These are phyloP conservation scores for Antheraea pernyi DNA, from an alignment of 1,140 invertebrate genomes.

Conservation along the genomic window DNA sequence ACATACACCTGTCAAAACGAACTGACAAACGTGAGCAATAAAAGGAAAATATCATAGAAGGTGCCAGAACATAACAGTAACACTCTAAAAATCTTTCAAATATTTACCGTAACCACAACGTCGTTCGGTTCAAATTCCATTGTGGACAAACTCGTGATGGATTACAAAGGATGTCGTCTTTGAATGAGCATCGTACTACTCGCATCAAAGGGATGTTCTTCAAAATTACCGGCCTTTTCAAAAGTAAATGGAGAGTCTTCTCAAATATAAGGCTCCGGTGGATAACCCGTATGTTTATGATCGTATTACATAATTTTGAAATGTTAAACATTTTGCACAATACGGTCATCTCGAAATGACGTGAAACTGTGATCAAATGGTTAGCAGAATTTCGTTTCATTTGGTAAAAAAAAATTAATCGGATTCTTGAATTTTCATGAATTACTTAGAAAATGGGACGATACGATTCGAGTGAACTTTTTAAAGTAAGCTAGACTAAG, in stretches of 20 bases:
- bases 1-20: slow-evolving; percentile 11
- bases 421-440: too few species aligned
- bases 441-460: too few species aligned
- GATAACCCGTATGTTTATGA: neutral
- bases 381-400: too few species aligned
- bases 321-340: too few species aligned
- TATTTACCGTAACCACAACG: neutral
- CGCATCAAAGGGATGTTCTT: neutral
- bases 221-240: slow-evolving; percentile 7
- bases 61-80: slow-evolving; percentile 11
- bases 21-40: slow-evolving; percentile 20
- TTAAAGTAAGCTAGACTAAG: too few species aligned
- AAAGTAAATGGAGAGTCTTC: neutral
- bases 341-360: too few species aligned
- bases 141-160: neutral
- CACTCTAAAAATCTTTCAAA: neutral
- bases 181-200: slow-evolving; percentile 1
- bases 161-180: slow-evolving; percentile 7
- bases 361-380: too few species aligned
- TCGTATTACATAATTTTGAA: neutral
- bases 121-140: neutral
- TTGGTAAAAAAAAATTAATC: too few species aligned
- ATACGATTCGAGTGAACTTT: too few species aligned
- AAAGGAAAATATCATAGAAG: slow-evolving; percentile 22
- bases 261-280: neutral